phyloP scores from a whole-genome alignment of 2,113 vertebrate species.

The Gorsachius goisagi region DNA sequence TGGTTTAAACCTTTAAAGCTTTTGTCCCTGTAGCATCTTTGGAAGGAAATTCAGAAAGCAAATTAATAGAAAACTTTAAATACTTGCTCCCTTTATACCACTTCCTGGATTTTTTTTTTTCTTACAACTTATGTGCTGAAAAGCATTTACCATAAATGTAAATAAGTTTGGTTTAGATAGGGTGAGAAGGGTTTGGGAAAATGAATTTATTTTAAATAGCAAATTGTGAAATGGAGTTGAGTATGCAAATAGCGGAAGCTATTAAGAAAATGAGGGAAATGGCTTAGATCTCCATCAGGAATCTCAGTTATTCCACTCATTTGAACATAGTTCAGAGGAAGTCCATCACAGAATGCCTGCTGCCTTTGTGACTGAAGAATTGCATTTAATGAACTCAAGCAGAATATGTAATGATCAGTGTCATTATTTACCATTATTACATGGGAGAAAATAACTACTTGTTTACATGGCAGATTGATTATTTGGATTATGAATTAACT shows the following conservation, averaged over 20 bases:
- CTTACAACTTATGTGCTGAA: neutral
- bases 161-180: slow-evolving; percentile 19
- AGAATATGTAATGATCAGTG: neutral
- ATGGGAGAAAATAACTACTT: slow-evolving; percentile 36
- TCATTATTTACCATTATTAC: neutral
- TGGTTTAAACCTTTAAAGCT: slow-evolving; percentile 37
- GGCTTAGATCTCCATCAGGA: slow-evolving; percentile 29
- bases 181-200: neutral
- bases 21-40: slow-evolving; percentile 40
- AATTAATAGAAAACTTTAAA: slow-evolving; percentile 29
- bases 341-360: slow-evolving; percentile 36
- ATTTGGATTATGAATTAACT: slow-evolving; percentile 47
- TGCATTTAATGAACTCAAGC: slow-evolving; percentile 39
- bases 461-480: slow-evolving; percentile 20
- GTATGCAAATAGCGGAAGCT: slow-evolving; percentile 3
- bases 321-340: slow-evolving; percentile 38
- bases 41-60: slow-evolving; percentile 43
- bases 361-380: slow-evolving; percentile 58
- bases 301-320: neutral
- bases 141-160: slow-evolving; percentile 32
- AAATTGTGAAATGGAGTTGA: slow-evolving; percentile 2
- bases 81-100: slow-evolving; percentile 23
- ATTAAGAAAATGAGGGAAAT: slow-evolving; percentile 36
- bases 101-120: neutral
- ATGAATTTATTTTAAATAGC: slow-evolving; percentile 30